Conservation (phyloP, 2,888 invertebrate species). For the Physocephala rufipes region DNA sequence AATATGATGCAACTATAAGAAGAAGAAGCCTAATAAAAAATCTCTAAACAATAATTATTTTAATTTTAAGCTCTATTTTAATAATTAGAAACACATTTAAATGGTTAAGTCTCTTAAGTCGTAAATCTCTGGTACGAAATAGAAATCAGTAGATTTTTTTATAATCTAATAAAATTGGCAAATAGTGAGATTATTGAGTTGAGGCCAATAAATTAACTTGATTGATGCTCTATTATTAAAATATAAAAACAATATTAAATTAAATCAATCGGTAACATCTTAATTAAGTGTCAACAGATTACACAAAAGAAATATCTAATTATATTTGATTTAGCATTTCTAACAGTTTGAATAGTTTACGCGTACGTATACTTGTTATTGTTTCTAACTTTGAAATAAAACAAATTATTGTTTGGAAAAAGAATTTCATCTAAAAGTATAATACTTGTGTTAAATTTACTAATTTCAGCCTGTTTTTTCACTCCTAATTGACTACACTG, state of each 20-base stretch:
- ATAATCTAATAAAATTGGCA: too few relatives aligned
- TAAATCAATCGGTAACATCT: neutral
- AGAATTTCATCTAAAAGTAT: too few relatives aligned
- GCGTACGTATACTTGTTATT: too few relatives aligned
- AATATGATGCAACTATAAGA: constrained; percentile 6
- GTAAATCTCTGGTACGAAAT: constrained; percentile 15
- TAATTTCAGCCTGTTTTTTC: too few relatives aligned
- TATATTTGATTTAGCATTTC: neutral
- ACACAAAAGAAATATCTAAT: neutral
- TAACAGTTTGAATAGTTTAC: too few relatives aligned
- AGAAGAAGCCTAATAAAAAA: constrained; percentile 1
- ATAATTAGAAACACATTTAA: constrained; percentile 13
- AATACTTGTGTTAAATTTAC: too few relatives aligned
- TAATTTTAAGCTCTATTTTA: constrained; percentile 34
- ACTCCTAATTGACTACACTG: too few relatives aligned
- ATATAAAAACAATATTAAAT: neutral
- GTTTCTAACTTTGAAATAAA: too few relatives aligned
- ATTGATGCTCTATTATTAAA: neutral
- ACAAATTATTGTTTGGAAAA: too few relatives aligned
- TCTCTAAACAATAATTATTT: constrained; percentile 12
- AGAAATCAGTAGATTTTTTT: neutral
- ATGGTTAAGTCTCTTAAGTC: neutral
- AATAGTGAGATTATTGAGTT: neutral
- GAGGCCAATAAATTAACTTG: neutral
- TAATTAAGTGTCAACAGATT: neutral